Conservation (phyloP, 2,797 vertebrate species). For the Valencia hispanica region DNA sequence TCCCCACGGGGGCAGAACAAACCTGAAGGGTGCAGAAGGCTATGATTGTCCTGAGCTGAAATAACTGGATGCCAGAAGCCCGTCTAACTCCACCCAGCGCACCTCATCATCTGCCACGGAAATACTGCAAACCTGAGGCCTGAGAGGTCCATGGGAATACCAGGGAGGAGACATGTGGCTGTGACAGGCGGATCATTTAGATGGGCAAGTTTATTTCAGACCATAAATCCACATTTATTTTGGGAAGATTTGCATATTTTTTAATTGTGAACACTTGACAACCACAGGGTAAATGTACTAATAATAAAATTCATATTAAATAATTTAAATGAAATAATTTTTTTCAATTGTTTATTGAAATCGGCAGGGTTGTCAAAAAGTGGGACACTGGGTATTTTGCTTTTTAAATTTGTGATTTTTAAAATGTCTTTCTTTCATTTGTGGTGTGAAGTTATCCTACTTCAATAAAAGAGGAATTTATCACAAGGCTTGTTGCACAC, state of each 20-base stretch:
- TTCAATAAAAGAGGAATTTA: not conserved
- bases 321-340: not conserved
- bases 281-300: not conserved
- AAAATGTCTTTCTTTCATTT: not conserved
- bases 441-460: not conserved
- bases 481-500: not conserved
- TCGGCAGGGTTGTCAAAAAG: not conserved
- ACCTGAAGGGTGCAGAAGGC: slow-evolving; percentile 26
- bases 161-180: not conserved
- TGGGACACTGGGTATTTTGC: not conserved
- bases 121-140: slow-evolving; percentile 15
- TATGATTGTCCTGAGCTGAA: slow-evolving; percentile 17
- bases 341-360: not conserved
- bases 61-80: slow-evolving; percentile 8
- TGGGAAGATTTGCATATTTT: not conserved
- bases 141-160: slow-evolving; percentile 27
- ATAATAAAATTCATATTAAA: not conserved
- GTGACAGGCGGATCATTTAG: too few species aligned
- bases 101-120: too few species aligned
- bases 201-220: not conserved
- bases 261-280: too few species aligned
- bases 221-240: not conserved
- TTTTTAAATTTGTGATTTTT: not conserved
- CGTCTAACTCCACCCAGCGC: not conserved
- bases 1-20: slow-evolving; percentile 21